Evolutionary conservation across 2,113 vertebrate species (phyloP), one percentile per base, ranked within the genome.

Genomic region (Eudyptes chrysolophus): DNA sequence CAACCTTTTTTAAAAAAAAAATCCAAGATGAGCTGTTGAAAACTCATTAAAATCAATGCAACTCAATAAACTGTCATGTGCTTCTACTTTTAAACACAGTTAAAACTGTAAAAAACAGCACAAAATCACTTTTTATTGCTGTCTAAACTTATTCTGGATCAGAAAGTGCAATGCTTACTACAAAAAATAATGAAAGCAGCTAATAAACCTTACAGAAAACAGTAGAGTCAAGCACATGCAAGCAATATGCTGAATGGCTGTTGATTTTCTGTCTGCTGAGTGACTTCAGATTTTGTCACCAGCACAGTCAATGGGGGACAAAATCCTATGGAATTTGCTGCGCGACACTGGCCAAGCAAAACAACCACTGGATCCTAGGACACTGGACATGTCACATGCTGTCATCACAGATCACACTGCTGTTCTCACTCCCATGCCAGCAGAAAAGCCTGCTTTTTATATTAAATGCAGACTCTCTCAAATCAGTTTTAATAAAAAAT

Each of bases 271-370:
- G 97, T 97, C 96, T 98, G 97, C 94, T 99, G 98, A 99, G 98
- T 98, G 98, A 98, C 97, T 95, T 98, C 83, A 99, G 91, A 97
- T 98, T 98, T 97, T 98, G 99, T 99, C 98, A 98, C 97, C 98
- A 98, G 98, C 70, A 79, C 55, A 93, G 97, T 97, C 98, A 99
- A 98, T 98, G 97, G 96, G 82, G 97, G 98, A 98, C 98, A 98
- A 99, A 99, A 97, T 91, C 94, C 86, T 96, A 93, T 69, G 92
- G 97, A 98, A 98, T 98, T 98, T 98, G 92, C 96, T 98, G 92
- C 91, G 87, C 72, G 90, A 97, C 87, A 83, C 89, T 94, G 94
- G 98, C 98, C 99, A 99, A 99, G 90, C 87, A 97, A 99, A 99
- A 98, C 98, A 98, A 87, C 29, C 51, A 95, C 22, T 66, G 84